A percentile compares a stretch with the other conserved stretches of the same genome.
Evolutionary conservation across 2,113 vertebrate species (phyloP).

Genomic region (Sphaerodactylus townsendi): DNA sequence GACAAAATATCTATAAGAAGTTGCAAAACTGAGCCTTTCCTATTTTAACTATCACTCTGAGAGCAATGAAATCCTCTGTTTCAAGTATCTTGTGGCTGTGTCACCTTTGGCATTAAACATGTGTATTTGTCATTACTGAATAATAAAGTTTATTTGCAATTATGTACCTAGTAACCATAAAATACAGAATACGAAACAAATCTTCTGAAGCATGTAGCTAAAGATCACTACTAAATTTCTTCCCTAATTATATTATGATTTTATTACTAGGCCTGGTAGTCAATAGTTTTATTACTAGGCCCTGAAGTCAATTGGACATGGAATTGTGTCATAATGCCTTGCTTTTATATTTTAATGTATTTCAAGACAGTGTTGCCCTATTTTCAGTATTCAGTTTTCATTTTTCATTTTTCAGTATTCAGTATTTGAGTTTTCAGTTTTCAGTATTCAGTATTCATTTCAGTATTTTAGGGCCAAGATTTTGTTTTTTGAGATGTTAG

Average conservation of each 20-base stretch:
- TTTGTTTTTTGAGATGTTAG: not conserved
- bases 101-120: not conserved
- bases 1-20: no score
- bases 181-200: not conserved
- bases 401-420: no score
- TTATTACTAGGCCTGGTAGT: not conserved
- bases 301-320: not conserved
- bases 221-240: not conserved
- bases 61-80: not conserved
- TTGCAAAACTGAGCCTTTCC: not conserved
- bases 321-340: not conserved
- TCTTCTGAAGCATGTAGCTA: slow-evolving; percentile 9
- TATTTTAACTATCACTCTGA: no score
- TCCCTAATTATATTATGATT: not conserved
- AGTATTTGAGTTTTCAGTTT: no score
- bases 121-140: not conserved
- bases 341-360: not conserved
- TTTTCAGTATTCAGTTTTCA: no score
- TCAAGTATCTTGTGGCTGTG: not conserved
- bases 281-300: no score
- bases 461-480: not conserved
- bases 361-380: not conserved
- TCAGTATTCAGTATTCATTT: not conserved
- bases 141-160: not conserved
- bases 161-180: not conserved